These are phyloP conservation scores for Drosophila meridionalis DNA, from an alignment of 2,888 invertebrate genomes.

Conservation along the genomic window DNA sequence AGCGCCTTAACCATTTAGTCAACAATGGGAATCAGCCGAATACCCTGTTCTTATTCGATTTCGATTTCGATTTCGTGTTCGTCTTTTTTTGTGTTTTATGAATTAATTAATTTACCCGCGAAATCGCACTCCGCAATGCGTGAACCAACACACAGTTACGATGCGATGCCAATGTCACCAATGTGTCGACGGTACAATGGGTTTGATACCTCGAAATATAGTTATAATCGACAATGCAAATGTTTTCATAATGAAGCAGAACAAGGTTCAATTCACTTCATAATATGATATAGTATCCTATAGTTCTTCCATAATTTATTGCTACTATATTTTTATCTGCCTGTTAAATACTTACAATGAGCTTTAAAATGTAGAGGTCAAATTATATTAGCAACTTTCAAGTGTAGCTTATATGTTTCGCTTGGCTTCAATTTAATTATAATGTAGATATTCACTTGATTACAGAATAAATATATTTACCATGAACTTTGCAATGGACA, in stretches of 20 bases:
- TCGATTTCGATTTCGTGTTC: not conserved
- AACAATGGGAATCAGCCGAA: slow-evolving; percentile 47
- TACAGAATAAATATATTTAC: not conserved
- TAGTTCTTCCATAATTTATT: not conserved
- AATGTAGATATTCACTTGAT: not conserved
- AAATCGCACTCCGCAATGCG: slow-evolving; percentile 60
- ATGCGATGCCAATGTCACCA: slow-evolving; percentile 5
- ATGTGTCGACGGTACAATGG: not conserved
- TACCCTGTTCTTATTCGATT: slow-evolving; percentile 30
- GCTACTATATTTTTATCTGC: not conserved
- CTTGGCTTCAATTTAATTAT: not conserved
- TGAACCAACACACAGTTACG: slow-evolving; percentile 46
- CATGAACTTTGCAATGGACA: not conserved
- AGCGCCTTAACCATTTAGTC: slow-evolving; percentile 50
- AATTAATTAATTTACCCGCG: slow-evolving; percentile 73
- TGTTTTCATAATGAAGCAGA: not conserved
- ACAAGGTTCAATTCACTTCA: not conserved
- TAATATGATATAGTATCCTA: not conserved
- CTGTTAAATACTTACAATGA: not conserved
- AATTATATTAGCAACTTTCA: not conserved
- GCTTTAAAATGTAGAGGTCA: not conserved
- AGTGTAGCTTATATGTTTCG: not conserved
- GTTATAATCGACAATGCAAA: not conserved
- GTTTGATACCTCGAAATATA: not conserved
- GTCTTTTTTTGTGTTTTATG: slow-evolving; percentile 30